Base-by-base conservation (phyloP, 2,797 vertebrate genomes). In the Martes flavigula region DNA sequence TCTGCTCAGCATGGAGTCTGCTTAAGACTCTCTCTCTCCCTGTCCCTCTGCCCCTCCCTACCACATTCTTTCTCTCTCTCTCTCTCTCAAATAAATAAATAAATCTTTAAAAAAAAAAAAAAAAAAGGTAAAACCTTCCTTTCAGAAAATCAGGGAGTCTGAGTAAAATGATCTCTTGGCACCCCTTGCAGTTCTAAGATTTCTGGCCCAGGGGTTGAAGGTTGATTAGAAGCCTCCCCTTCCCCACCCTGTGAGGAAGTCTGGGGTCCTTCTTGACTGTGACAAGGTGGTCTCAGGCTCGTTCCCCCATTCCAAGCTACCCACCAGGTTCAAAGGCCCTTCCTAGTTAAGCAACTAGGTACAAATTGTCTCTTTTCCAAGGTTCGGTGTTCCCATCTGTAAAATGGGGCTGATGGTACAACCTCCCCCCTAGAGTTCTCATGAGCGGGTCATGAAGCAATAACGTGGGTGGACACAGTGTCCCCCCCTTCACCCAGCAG, bases 401-500 rank as follows among this genome's bases (percentile, higher is more conserved):
- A 75, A 85, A n/a, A 70, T 1, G 18, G 75, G 48, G 43, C 72
- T 75, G 27, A 35, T 7, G 3, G 30, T 7, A 46, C 7, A 20
- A 85, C 20, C 64, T 58, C 13, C 21, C 12, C 46, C 32, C 56
- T 30, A 21, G 40, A 40, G 21, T 58, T 12, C n/a, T 2, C 5
- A 3, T 15, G 68, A 84, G 54, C 0, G 0, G 3, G 5, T 21
- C 92, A 11, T 3, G 30, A n/a, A 64, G 17, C 30, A 48, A 9
- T 5, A 3, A n/a, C 1, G 15, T 48, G 73, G 10, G 13, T 4
- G 5, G 43, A 21, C 15, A 1, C 6, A 2, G 43, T 3, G 2
- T 27, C 32, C 5, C 21, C 0, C 10, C 10, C 23, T 11, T 3
- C 23, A 0, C 27, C 4, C 14, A 27, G 35, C 12, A 7, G 3